Evolutionary conservation across 1,140 invertebrate species (phyloP).

Genomic region (Vollenhovia emeryi): DNA sequence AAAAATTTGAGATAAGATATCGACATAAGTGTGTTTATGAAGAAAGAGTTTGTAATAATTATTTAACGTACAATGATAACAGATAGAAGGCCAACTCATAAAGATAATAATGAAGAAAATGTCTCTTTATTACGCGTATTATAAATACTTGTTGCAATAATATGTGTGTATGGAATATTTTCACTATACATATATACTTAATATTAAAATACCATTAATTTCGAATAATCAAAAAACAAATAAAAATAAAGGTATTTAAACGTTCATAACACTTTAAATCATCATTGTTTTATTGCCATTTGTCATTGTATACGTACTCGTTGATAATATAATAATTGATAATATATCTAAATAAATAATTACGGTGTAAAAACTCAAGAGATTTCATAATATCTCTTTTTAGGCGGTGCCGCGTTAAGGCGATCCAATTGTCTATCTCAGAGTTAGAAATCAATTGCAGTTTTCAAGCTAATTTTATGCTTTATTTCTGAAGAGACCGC

Average conservation of each 20-base stretch:
- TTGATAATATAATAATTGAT: slow-evolving; percentile 7
- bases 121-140: background rate
- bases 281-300: background rate
- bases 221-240: background rate
- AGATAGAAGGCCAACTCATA: background rate
- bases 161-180: background rate
- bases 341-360: background rate
- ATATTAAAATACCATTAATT: background rate
- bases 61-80: background rate
- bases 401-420: background rate
- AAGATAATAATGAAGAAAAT: background rate
- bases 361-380: background rate
- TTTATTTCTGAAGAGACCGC: background rate
- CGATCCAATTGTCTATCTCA: background rate
- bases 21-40: too few species aligned
- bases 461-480: background rate
- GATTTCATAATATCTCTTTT: background rate
- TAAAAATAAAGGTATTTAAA: background rate
- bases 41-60: background rate
- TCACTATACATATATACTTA: background rate
- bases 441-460: background rate
- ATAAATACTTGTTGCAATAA: background rate
- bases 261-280: background rate
- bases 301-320: background rate
- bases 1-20: slow-evolving; percentile 4